phyloP scores from a whole-genome alignment of 1,140 invertebrate species.

The Caenorhabditis briggsae region DNA sequence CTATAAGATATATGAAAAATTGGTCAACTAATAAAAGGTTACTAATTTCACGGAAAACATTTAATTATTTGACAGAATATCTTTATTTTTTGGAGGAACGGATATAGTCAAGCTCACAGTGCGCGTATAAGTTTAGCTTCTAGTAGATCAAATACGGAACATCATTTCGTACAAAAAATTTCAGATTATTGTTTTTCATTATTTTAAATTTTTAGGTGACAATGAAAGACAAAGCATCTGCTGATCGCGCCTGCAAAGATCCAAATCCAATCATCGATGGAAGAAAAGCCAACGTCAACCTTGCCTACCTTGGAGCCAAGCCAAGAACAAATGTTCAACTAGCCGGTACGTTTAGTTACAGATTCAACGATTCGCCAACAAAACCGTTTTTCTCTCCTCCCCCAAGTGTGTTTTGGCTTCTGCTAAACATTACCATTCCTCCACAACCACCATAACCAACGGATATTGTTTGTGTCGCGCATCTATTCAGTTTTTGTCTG shows the following conservation, averaged over 20 bases:
- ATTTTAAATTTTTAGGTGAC: conserved; percentile 85
- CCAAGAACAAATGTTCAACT: conserved; percentile 82
- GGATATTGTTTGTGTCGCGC: conserved; percentile 57
- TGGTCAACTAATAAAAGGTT: too few species aligned
- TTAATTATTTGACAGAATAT: too few species aligned
- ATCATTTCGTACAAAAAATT: too few species aligned
- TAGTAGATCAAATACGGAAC: too few species aligned
- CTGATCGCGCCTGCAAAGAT: conserved; percentile 95
- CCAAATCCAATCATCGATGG: conserved; percentile 98
- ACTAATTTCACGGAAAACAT: too few species aligned
- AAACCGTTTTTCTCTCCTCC: conserved; percentile 24
- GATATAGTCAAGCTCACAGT: too few species aligned
- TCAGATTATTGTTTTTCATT: too few species aligned
- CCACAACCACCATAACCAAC: conserved; percentile 36
- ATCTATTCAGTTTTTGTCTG: conserved; percentile 55
- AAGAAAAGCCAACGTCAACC: conserved; percentile 96
- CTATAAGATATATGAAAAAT: too few species aligned
- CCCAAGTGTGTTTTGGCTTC: conserved; percentile 42
- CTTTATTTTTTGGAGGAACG: too few species aligned
- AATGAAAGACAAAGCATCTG: conserved; percentile 92
- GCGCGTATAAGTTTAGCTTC: too few species aligned
- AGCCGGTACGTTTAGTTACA: conserved; percentile 61
- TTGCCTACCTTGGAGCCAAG: conserved; percentile 96
- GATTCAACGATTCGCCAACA: conserved; percentile 20
- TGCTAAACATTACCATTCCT: conserved; percentile 44